Percentiles rank a stretch among this genome's conserved stretches.
Conservation (phyloP, 2,888 invertebrate genomes). For the Agrochola litura region DNA sequence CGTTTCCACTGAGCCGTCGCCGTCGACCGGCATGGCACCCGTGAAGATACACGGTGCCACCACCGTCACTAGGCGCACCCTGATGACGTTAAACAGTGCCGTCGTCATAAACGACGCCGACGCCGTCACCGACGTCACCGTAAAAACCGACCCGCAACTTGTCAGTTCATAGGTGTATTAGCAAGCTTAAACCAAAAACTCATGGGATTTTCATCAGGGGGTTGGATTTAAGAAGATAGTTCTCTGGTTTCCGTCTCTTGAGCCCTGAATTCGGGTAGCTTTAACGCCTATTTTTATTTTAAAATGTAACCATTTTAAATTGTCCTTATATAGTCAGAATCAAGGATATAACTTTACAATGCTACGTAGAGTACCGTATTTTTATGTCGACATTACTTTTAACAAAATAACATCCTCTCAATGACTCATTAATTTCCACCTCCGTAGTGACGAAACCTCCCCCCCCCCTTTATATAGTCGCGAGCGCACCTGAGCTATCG, state of each 20-base stretch:
- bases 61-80: not conserved
- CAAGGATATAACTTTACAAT: not conserved
- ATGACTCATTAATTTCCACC: not conserved
- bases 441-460: no score
- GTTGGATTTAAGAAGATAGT: not conserved
- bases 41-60: not conserved
- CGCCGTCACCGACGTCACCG: not conserved
- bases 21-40: not conserved
- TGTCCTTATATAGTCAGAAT: not conserved
- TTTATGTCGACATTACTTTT: not conserved
- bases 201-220: not conserved
- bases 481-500: not conserved
- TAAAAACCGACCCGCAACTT: not conserved
- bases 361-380: not conserved
- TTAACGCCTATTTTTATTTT: not conserved
- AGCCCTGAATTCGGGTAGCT: not conserved
- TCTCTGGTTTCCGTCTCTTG: not conserved
- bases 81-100: conserved; percentile 1
- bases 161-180: not conserved
- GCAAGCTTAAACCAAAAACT: not conserved
- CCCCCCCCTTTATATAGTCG: not conserved
- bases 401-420: not conserved
- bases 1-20: not conserved
- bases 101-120: not conserved
- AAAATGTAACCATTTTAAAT: not conserved